phyloP scores from a whole-genome alignment of 2,797 vertebrate genomes.

The Toxotes lorentzi region DNA sequence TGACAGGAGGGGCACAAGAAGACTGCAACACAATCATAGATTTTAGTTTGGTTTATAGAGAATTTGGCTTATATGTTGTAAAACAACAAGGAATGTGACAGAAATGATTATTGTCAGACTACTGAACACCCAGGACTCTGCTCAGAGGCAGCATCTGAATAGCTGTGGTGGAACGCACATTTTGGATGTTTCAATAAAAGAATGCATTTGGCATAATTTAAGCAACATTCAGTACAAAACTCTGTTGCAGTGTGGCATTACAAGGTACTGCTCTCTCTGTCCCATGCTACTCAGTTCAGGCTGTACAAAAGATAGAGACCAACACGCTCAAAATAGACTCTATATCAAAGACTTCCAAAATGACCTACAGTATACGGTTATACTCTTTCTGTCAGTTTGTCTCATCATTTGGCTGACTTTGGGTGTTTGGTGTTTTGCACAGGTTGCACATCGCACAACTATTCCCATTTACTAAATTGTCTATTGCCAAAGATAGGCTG shows the following conservation, averaged over 20 bases:
- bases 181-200: not conserved
- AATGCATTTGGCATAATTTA: not conserved
- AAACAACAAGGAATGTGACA: not conserved
- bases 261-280: no score
- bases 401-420: not conserved
- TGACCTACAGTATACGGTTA: not conserved
- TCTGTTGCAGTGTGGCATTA: not conserved
- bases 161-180: not conserved
- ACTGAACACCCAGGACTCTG: not conserved
- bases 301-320: not conserved
- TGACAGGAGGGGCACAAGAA: constrained; percentile 34
- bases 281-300: not conserved
- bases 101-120: not conserved
- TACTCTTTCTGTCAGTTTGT: not conserved
- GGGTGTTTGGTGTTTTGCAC: no score
- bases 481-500: no score
- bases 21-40: constrained; percentile 27
- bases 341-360: not conserved
- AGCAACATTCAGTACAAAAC: not conserved
- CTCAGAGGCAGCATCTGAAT: not conserved
- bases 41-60: constrained; percentile 18
- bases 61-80: constrained; percentile 16
- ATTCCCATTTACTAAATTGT: no score
- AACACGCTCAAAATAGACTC: not conserved
- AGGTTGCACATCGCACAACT: no score